Conservation (phyloP, 2,888 invertebrate species). For the Brachypterus glaber region DNA sequence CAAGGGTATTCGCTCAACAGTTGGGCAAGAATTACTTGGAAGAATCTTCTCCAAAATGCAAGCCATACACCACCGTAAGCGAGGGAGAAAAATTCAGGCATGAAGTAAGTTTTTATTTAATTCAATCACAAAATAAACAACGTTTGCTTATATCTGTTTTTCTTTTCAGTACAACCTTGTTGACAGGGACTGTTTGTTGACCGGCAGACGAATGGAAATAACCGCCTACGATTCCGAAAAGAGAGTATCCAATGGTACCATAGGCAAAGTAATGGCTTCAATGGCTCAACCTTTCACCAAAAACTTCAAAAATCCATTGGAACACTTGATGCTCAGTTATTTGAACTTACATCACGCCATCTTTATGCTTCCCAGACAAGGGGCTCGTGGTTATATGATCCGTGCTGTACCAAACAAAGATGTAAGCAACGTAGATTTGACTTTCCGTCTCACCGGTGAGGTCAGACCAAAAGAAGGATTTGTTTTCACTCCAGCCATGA, state of each 20-base stretch:
- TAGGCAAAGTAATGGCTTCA: not conserved
- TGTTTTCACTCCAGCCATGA: constrained; percentile 21
- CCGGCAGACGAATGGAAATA: constrained; percentile 25
- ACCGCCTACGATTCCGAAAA: constrained; percentile 31
- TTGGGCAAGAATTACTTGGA: constrained; percentile 26
- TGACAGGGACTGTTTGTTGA: constrained; percentile 26
- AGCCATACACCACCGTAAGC: constrained; percentile 29
- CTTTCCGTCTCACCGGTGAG: constrained; percentile 23
- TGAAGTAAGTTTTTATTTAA: constrained; percentile 23
- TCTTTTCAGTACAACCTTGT: constrained; percentile 19
- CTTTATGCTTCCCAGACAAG: constrained; percentile 15
- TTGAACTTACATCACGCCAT: constrained; percentile 12
- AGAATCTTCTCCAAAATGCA: constrained; percentile 31
- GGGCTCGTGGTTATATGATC: constrained; percentile 17
- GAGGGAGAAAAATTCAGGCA: constrained; percentile 26
- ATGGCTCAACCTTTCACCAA: constrained; percentile 9
- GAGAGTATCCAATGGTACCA: constrained; percentile 13
- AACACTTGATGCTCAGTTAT: constrained; percentile 11
- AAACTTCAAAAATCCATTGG: constrained; percentile 13
- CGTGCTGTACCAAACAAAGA: constrained; percentile 18
- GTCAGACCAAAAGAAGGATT: constrained; percentile 21
- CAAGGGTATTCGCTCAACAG: constrained; percentile 28
- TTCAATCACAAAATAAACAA: constrained; percentile 16
- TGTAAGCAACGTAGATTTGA: constrained; percentile 31
- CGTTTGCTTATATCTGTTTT: constrained; percentile 6